These are phyloP conservation scores for Oncorhynchus clarkii DNA, from an alignment of 2,113 vertebrate species.

Conservation along the genomic window DNA sequence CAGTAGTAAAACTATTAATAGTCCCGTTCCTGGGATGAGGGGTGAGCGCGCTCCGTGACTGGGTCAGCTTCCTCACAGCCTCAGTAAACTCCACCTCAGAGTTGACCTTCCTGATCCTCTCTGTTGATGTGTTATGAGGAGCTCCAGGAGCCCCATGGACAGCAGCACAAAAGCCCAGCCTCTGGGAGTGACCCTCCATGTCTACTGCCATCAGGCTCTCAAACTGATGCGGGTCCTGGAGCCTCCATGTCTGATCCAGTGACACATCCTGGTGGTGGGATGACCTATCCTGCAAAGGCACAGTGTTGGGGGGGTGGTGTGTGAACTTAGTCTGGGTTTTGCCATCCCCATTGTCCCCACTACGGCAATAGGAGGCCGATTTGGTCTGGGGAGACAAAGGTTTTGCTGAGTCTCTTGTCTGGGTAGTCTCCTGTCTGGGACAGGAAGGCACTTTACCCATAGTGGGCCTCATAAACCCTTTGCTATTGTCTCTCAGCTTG, in stretches of 20 bases:
- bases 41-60: not conserved
- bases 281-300: slow-evolving; percentile 23
- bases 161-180: not conserved
- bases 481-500: slow-evolving; percentile 63
- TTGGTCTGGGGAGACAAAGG: slow-evolving; percentile 2
- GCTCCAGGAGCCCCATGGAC: not conserved
- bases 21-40: slow-evolving; percentile 10
- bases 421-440: slow-evolving; percentile 45
- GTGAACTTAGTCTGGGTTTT: slow-evolving; percentile 6
- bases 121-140: not conserved
- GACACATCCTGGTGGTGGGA: slow-evolving; percentile 7
- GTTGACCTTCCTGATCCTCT: slow-evolving; percentile 24
- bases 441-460: slow-evolving; percentile 83
- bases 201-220: slow-evolving; percentile 13
- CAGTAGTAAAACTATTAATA: not conserved
- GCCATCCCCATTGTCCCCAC: slow-evolving; percentile 35
- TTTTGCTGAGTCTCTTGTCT: slow-evolving; percentile 23
- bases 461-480: slow-evolving; percentile 59
- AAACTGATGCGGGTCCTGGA: not conserved
- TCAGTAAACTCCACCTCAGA: slow-evolving; percentile 58
- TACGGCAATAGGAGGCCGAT: slow-evolving; percentile 8
- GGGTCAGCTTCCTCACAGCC: slow-evolving; percentile 54
- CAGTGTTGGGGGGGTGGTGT: slow-evolving; percentile 24
- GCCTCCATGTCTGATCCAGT: slow-evolving; percentile 37
- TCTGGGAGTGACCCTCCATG: not conserved